Evolutionary conservation across 2,797 vertebrate genomes (phyloP), one percentile per base, ranked within the genome.

Genomic region (Champsocephalus esox): DNA sequence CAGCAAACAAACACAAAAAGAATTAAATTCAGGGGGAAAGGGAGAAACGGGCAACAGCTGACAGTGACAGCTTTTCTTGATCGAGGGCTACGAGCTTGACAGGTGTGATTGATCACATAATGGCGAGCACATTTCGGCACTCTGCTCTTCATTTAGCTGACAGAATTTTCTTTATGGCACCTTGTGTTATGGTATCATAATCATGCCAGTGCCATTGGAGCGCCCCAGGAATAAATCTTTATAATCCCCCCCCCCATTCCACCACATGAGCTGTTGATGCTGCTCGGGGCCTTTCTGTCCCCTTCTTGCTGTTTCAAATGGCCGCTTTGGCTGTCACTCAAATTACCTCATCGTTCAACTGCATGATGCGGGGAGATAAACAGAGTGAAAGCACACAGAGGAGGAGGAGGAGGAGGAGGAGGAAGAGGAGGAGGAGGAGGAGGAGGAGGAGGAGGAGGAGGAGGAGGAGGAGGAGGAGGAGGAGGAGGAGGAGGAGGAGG

Each of bases 181-280:
- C 83, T 88, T 78, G 90, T 92, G 92, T 92, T 92, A 87, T 90
- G 92, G 77, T 87, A 90, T 91, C 90, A 91, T 92, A 90, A 92
- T 92, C 89, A 86, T 71, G 74, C 66, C 81, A 50, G 63, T 9
- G 85, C 70, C 44, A 12, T 71, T 2, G 60, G 70, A 84, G 79
- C 16, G 12, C 70, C 77, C 3, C 16, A 52, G 76, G 75, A 76
- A 90, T 92, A 90, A 90, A 92, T 92, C 90, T 87, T 87, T 65
- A 57, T 85, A 83, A 89, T 66, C 72, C n/a, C 34, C 43, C 21
- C 32, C 32, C 14, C 14, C 12, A 49, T 17, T 0, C 2, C 56
- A 38, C 12, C 38, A 11, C 43, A 44, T 32, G 70, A 76, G 70
- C 51, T n/a, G 51, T 34, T 19, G 72, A 67, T 4, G 9, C 66